Evolutionary conservation across 2,797 vertebrate species (phyloP), one percentile per base, ranked within the genome.

Genomic region (Onychomys torridus): DNA sequence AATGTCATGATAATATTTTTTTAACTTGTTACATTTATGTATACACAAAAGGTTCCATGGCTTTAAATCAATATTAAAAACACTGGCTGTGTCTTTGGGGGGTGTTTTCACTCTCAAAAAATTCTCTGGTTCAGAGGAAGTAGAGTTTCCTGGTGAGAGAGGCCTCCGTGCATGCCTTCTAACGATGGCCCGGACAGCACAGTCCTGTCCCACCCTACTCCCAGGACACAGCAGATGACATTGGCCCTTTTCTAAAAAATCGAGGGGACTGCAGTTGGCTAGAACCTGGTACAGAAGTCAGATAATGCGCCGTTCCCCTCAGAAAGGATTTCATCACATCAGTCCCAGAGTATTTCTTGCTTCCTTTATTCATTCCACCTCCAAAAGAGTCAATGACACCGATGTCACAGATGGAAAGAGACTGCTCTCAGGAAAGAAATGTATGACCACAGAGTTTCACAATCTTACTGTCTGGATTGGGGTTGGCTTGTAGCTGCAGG

Each of bases 1-100:
- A 94, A 87, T 94, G 55, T 96, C 71, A 97, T 57, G 76, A 82
- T 93, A 96, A 88, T 94, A 94, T 94, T 96, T 96, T 97, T 95
- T 79, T 46, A 89, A 90, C 23, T 86, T 87, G 59, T 63, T 94
- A 17, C 61, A 92, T 92, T 92, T 90, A 84, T 88, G 73, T 91
- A 79, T 71, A 91, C 43, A 93, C 85, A 93, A 91, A 92, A 29
- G 19, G 8, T 86, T 94, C 71, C 43, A n/a, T 78, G 78, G 55
- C 75, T 95, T 92, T 89, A 93, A 94, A 90, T 85, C 95, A 96
- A 92, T 86, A 43, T 95, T 95, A 75, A 61, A 96, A 96, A 95
- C 89, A 75, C 61, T 93, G 90, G 13, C 84, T 52, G 65, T 83
- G 32, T 90, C 81, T 96, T 93, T 34, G 75, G 59, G 67, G 67